These are phyloP conservation scores for Enhydra lutris DNA, from an alignment of 2,113 vertebrate species.

Conservation along the genomic window DNA sequence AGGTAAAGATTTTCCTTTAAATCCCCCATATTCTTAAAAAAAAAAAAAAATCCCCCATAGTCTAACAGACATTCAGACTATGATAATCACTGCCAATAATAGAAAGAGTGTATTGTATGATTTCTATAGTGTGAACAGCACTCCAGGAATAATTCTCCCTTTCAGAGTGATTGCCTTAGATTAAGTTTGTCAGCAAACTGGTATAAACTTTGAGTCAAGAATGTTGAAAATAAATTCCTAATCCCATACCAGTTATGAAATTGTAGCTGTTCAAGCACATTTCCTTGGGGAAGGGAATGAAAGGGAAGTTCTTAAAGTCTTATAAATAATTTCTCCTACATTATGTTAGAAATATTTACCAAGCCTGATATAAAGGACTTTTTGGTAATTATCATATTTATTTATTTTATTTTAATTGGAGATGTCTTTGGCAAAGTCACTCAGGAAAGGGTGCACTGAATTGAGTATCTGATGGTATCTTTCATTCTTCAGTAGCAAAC, in stretches of 20 bases:
- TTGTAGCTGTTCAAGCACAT: neutral
- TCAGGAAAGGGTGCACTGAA: neutral
- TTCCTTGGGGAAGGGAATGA: neutral
- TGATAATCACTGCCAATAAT: neutral
- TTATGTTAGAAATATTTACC: neutral
- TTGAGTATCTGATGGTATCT: neutral
- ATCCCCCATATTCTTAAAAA: neutral
- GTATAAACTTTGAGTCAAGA: conserved; percentile 37
- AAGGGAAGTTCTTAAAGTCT: neutral
- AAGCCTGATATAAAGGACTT: neutral
- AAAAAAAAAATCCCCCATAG: neutral
- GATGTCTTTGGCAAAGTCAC: neutral
- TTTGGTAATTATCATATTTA: neutral
- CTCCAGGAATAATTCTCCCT: neutral
- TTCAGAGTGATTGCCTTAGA: neutral
- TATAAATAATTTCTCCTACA: neutral
- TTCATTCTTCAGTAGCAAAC: neutral
- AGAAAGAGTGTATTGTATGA: neutral
- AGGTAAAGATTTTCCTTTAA: neutral
- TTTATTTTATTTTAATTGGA: neutral
- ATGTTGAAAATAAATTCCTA: conserved; percentile 33
- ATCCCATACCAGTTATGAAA: neutral
- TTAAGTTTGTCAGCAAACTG: conserved; percentile 3
- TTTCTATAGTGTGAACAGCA: neutral
- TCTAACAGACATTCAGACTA: neutral